These are phyloP conservation scores for Dioctria rufipes DNA, from an alignment of 2,888 invertebrate species.

Conservation along the genomic window DNA sequence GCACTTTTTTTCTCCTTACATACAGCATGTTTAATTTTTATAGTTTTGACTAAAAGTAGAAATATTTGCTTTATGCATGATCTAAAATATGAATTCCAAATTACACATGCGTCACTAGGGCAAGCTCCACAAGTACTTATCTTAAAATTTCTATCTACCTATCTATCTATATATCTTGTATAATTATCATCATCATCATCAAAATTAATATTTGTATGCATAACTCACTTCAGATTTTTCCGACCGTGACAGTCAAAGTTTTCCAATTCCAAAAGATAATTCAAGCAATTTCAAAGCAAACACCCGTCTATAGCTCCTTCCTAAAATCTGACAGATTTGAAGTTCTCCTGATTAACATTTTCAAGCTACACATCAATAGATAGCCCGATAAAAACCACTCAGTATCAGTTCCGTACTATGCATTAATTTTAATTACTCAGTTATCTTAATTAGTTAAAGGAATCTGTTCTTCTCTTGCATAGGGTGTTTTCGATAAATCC, in stretches of 20 bases:
- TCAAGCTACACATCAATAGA: background rate
- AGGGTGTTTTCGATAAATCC: slow-evolving; percentile 11
- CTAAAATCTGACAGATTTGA: slow-evolving; percentile 14
- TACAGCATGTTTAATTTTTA: no score
- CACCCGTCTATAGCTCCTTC: no score
- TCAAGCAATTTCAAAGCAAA: background rate
- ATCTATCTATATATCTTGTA: no score
- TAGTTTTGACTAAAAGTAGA: no score
- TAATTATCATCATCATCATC: no score
- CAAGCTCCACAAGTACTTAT: no score
- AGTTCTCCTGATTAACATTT: slow-evolving; percentile 21
- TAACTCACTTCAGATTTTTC: background rate
- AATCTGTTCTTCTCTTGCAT: slow-evolving; percentile 21
- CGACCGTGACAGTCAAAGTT: background rate
- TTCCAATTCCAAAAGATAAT: background rate
- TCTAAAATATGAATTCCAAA: no score
- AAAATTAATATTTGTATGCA: no score
- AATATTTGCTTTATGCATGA: no score
- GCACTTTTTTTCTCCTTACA: no score
- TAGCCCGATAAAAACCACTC: background rate
- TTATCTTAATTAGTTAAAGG: slow-evolving; percentile 33
- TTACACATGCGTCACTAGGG: no score
- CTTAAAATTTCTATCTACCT: no score
- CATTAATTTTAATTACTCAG: slow-evolving; percentile 42
- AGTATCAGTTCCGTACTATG: slow-evolving; percentile 17